Conservation (phyloP, 2,888 invertebrate genomes). For the Lasioglossum figueresi region DNA sequence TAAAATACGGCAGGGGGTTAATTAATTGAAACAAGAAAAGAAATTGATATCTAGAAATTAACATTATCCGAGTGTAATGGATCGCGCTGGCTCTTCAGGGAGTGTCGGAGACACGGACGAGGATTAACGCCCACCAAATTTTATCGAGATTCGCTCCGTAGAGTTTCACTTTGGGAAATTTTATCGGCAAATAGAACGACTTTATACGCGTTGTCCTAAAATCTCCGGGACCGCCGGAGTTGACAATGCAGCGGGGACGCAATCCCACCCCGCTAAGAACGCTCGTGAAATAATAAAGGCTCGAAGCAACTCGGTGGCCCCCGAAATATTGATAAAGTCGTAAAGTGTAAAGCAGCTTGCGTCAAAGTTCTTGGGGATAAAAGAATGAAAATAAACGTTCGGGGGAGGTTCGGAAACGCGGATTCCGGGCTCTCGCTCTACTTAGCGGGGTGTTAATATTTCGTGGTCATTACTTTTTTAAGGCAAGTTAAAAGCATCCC, state of each 20-base stretch:
- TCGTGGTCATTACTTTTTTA: constrained; percentile 43
- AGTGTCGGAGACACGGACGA: neutral
- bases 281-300: constrained; percentile 5
- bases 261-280: no score
- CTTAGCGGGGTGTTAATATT: constrained; percentile 53
- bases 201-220: neutral
- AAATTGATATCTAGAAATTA: neutral
- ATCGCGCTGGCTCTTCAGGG: neutral
- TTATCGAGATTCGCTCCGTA: neutral
- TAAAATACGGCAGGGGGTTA: no score
- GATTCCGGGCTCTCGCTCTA: neutral
- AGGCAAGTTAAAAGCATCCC: constrained; percentile 40
- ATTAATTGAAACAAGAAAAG: no score
- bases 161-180: neutral
- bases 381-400: neutral
- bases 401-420: neutral
- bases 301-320: neutral
- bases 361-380: constrained; percentile 1
- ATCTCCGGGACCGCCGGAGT: neutral
- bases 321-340: constrained; percentile 31
- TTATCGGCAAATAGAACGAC: neutral
- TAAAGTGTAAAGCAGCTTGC: constrained; percentile 20
- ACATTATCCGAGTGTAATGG: neutral
- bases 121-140: neutral
- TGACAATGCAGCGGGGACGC: neutral